These are phyloP conservation scores for Anser cygnoides DNA, from an alignment of 2,113 vertebrate genomes.

Conservation along the genomic window DNA sequence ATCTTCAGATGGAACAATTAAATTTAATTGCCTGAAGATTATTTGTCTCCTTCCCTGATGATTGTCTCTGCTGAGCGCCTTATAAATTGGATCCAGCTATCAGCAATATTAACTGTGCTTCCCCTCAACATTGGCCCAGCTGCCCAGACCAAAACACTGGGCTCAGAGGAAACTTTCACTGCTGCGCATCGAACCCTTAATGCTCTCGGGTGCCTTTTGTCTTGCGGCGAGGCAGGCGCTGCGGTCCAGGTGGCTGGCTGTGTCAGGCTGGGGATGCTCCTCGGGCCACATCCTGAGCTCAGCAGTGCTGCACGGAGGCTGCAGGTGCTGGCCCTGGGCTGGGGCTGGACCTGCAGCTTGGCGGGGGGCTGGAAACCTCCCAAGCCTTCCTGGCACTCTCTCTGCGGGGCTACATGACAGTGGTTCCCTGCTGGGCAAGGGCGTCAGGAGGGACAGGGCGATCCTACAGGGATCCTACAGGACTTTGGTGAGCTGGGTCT, in stretches of 20 bases:
- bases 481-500: not conserved
- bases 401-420: accelerated
- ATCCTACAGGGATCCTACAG: accelerated
- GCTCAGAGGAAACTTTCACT: constrained; percentile 50
- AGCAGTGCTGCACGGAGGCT: not conserved
- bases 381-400: not conserved
- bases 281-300: not conserved
- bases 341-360: not conserved
- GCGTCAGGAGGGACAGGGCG: not conserved
- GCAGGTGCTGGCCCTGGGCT: not conserved
- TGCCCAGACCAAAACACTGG: constrained; percentile 45
- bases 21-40: constrained; percentile 76
- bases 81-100: constrained; percentile 77
- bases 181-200: not conserved
- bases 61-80: constrained; percentile 66
- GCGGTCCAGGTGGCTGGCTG: not conserved
- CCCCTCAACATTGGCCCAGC: constrained; percentile 24
- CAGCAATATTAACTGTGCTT: constrained; percentile 28
- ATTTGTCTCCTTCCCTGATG: constrained; percentile 73
- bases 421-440: not conserved
- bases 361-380: not conserved
- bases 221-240: not conserved
- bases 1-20: constrained; percentile 77
- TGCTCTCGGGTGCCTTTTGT: not conserved
- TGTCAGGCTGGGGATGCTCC: not conserved